phyloP scores from a whole-genome alignment of 2,113 vertebrate species.

The Limanda limanda region DNA sequence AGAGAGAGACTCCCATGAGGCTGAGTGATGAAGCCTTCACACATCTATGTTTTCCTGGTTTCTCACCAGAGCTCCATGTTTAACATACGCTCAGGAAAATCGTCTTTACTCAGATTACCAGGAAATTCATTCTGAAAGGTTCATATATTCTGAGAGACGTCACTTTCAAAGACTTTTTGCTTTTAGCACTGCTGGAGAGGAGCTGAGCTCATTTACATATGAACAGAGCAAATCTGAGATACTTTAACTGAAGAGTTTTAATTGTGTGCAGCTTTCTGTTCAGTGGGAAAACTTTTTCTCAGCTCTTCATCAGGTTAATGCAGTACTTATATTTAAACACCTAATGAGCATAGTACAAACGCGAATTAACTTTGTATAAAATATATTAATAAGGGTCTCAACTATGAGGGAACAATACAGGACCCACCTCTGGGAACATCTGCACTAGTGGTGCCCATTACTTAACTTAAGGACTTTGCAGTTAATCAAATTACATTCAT shows the following conservation, averaged over 20 bases:
- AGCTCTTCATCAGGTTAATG: too few relatives aligned
- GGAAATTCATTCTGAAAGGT: too few relatives aligned
- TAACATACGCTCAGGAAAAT: too few relatives aligned
- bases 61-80: not conserved
- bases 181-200: too few relatives aligned
- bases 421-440: not conserved
- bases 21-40: constrained; percentile 33
- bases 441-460: not conserved
- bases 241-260: too few relatives aligned
- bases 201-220: too few relatives aligned
- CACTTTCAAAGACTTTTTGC: too few relatives aligned
- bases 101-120: too few relatives aligned
- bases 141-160: too few relatives aligned
- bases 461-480: not conserved
- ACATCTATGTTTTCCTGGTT: not conserved
- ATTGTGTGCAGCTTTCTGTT: too few relatives aligned
- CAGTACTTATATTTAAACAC: not conserved
- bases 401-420: not conserved
- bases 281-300: too few relatives aligned
- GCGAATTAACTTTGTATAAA: not conserved
- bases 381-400: not conserved
- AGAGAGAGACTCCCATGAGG: constrained; percentile 21
- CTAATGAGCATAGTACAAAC: not conserved
- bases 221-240: too few relatives aligned
- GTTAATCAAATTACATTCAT: not conserved